A percentile compares a stretch with the other conserved stretches of the same genome.
These are phyloP conservation scores for Oceanodroma leucorhoa DNA, from an alignment of 2,797 vertebrate genomes.

Conservation along the genomic window DNA sequence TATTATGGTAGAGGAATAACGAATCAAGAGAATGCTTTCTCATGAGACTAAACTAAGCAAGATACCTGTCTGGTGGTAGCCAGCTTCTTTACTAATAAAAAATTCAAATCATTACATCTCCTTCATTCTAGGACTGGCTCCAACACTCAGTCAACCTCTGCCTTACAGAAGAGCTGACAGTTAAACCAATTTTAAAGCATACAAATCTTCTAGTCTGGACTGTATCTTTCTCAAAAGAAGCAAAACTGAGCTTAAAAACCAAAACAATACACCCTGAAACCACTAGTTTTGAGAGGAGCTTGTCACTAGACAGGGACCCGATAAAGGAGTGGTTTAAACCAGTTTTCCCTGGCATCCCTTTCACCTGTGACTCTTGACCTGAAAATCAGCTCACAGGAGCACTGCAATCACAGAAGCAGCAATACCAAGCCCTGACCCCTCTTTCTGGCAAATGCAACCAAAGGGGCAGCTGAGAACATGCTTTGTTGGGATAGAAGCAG, in stretches of 20 bases:
- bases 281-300: background rate
- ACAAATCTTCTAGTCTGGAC: background rate
- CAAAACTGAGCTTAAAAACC: background rate
- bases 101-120: slow-evolving; percentile 5
- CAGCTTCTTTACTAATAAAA: slow-evolving; percentile 11
- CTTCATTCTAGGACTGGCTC: background rate
- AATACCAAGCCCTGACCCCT: background rate
- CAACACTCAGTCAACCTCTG: background rate
- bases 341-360: background rate
- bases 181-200: background rate
- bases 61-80: background rate
- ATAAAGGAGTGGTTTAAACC: background rate
- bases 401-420: background rate
- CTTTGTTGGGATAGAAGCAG: background rate
- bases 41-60: slow-evolving; percentile 17
- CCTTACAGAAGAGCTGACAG: background rate
- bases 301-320: background rate
- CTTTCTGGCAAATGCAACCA: background rate
- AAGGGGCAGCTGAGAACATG: background rate
- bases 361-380: background rate
- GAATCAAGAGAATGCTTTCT: slow-evolving; percentile 12
- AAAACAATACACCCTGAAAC: background rate
- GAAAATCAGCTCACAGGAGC: background rate
- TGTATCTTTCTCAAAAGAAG: background rate
- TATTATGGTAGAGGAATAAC: background rate